These are phyloP conservation scores for Meriones psammophilus DNA, from an alignment of 2,797 vertebrate species.

Conservation along the genomic window DNA sequence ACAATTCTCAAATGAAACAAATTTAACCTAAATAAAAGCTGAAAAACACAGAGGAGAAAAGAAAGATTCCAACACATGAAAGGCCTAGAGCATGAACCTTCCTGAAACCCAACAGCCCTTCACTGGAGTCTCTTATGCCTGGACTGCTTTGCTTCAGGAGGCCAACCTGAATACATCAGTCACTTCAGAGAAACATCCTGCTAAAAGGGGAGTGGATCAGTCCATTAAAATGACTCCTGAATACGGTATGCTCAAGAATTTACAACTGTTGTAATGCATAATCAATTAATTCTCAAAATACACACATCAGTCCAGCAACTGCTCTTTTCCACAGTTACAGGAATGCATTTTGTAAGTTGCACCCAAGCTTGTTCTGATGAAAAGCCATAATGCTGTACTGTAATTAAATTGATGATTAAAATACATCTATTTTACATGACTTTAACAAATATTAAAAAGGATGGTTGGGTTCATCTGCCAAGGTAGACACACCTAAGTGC, in stretches of 20 bases:
- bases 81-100: background rate
- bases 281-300: constrained; percentile 46
- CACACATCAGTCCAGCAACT: background rate
- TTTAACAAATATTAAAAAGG: background rate
- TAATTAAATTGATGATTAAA: background rate
- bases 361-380: background rate
- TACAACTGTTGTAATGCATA: background rate
- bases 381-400: background rate
- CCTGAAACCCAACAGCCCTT: background rate
- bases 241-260: constrained; percentile 2
- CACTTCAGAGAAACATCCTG: background rate
- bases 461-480: background rate
- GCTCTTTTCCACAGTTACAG: background rate
- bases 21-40: constrained; percentile 53
- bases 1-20: constrained; percentile 30
- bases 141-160: background rate
- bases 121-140: background rate
- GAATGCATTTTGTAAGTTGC: background rate
- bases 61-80: background rate
- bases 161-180: constrained; percentile 4
- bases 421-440: background rate
- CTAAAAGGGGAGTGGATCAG: background rate
- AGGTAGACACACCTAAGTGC: background rate
- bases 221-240: constrained; percentile 47
- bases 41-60: background rate